Evolutionary conservation across 1,140 invertebrate species (phyloP).

Genomic region (Musca vetustissima): DNA sequence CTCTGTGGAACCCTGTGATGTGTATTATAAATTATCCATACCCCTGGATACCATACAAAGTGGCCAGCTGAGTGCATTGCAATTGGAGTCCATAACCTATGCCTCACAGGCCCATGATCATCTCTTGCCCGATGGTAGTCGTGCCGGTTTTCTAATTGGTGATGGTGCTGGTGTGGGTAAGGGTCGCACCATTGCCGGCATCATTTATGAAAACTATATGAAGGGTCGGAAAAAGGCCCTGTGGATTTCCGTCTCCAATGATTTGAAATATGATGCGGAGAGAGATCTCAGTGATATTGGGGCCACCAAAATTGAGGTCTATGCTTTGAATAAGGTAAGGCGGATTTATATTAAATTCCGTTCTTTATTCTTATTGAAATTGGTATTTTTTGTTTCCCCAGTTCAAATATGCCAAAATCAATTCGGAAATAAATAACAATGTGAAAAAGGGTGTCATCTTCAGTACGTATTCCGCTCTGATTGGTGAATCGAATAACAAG

Average conservation of each 20-base stretch:
- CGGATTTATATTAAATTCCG: too few relatives aligned
- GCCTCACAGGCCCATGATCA: constrained; percentile 95
- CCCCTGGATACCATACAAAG: constrained; percentile 83
- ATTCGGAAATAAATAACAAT: constrained; percentile 87
- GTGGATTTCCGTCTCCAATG: constrained; percentile 98
- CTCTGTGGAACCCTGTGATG: constrained; percentile 93
- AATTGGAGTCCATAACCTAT: constrained; percentile 96
- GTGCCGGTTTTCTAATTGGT: constrained; percentile 96
- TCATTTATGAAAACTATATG: constrained; percentile 97
- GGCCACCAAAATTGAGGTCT: constrained; percentile 85
- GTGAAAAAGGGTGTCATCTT: constrained; percentile 97
- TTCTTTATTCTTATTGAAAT: too few relatives aligned
- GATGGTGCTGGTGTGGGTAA: constrained; percentile 99
- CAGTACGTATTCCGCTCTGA: constrained; percentile 96
- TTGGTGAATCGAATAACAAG: constrained; percentile 91
- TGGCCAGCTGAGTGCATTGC: constrained; percentile 89
- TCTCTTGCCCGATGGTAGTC: constrained; percentile 82
- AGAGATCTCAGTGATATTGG: constrained; percentile 96
- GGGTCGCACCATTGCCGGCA: constrained; percentile 95
- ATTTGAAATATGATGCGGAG: constrained; percentile 97
- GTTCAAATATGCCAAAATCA: constrained; percentile 96
- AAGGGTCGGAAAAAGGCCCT: constrained; percentile 90
- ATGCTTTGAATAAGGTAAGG: constrained; percentile 82
- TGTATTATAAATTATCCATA: constrained; percentile 85
- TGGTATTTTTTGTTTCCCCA: constrained; percentile 45